Evolutionary conservation across 2,113 vertebrate species (phyloP).

Genomic region (Cygnus buccinator): DNA sequence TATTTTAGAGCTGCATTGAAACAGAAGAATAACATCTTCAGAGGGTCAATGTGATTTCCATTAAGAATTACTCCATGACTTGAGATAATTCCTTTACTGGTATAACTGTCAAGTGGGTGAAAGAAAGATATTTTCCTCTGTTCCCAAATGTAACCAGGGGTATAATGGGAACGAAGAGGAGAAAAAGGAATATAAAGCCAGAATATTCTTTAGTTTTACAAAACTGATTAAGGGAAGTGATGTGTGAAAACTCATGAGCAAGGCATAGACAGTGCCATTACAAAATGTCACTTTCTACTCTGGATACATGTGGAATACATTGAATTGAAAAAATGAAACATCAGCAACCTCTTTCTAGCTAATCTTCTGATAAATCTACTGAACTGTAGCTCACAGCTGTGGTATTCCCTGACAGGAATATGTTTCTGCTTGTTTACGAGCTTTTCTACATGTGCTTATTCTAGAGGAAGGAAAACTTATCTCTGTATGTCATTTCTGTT

Average conservation of each 20-base stretch:
- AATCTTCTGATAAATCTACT: background rate
- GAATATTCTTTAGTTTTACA: background rate
- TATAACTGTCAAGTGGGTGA: background rate
- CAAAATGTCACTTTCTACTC: background rate
- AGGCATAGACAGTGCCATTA: background rate
- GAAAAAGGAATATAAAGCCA: background rate
- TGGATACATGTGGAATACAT: background rate
- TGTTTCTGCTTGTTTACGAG: background rate
- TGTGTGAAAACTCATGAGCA: rapidly evolving
- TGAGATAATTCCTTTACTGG: background rate
- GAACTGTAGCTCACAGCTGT: background rate
- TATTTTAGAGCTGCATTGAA: background rate
- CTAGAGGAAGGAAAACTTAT: background rate
- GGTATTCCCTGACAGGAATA: background rate
- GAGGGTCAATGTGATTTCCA: background rate
- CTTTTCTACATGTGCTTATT: background rate
- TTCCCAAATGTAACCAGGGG: background rate
- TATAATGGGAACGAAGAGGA: background rate
- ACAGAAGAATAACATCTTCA: background rate
- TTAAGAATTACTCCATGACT: background rate
- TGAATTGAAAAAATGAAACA: background rate
- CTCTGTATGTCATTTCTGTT: background rate
- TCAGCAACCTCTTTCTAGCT: background rate
- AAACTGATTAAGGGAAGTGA: background rate
- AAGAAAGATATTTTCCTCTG: background rate